Percentiles rank a stretch among this genome's conserved stretches.
phyloP scores from a whole-genome alignment of 2,888 invertebrate species.

The Alviniconcha strummeri region DNA sequence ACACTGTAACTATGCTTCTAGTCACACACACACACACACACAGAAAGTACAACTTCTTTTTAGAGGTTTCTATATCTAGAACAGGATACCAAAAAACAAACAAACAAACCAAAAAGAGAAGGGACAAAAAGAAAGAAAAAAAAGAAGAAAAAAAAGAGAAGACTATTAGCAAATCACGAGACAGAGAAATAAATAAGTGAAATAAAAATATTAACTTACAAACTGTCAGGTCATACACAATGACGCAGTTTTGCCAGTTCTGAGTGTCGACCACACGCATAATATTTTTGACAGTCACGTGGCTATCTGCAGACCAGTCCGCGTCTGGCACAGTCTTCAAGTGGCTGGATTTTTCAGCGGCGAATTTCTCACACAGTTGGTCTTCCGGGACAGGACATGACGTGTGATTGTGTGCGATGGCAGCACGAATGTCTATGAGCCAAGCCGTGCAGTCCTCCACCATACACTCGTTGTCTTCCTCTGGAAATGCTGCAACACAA shows the following conservation, averaged over 20 bases:
- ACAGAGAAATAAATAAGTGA: not conserved
- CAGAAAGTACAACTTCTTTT: too few relatives aligned
- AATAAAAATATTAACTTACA: constrained; percentile 8
- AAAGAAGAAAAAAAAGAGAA: too few relatives aligned
- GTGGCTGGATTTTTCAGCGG: not conserved
- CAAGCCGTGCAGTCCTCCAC: constrained; percentile 16
- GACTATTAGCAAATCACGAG: too few relatives aligned
- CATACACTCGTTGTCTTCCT: not conserved
- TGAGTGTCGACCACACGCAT: constrained; percentile 4
- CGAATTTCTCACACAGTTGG: constrained; percentile 12
- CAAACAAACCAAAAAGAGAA: too few relatives aligned
- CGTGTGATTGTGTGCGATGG: not conserved
- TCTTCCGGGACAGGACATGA: constrained; percentile 5
- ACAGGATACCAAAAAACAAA: too few relatives aligned
- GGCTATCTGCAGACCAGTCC: not conserved
- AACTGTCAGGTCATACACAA: constrained; percentile 15
- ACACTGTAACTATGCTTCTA: too few relatives aligned
- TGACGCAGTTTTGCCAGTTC: constrained; percentile 24
- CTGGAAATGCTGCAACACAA: not conserved
- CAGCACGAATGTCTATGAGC: constrained; percentile 6
- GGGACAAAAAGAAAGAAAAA: too few relatives aligned
- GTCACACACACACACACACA: too few relatives aligned
- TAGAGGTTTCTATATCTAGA: too few relatives aligned
- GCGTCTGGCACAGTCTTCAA: not conserved
- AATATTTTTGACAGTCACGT: constrained; percentile 11